Conservation (phyloP, 2,113 vertebrate genomes). For the Gorsachius goisagi region DNA sequence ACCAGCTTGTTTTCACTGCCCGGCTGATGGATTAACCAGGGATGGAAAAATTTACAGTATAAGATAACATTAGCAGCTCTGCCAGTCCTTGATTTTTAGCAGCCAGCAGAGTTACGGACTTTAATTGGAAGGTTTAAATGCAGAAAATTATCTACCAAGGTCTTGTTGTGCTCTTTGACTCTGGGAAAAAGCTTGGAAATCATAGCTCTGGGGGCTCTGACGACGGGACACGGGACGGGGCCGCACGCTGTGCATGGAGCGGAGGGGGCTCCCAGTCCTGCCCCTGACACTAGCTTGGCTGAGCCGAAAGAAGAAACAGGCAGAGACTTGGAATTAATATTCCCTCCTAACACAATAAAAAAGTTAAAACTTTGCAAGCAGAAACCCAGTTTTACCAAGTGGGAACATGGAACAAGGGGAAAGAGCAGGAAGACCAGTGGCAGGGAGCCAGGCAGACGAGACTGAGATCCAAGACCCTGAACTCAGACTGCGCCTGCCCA, state of each 20-base stretch:
- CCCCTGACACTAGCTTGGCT: neutral
- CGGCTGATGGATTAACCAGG: neutral
- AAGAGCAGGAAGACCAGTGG: neutral
- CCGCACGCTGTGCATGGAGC: accelerated
- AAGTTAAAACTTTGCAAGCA: neutral
- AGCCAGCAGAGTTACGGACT: neutral
- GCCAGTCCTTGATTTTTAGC: neutral
- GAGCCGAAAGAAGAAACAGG: neutral
- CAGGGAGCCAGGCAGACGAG: neutral
- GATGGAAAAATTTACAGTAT: neutral
- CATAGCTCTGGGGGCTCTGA: neutral
- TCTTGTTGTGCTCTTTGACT: neutral
- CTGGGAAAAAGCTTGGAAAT: neutral
- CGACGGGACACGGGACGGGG: accelerated
- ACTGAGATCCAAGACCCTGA: neutral
- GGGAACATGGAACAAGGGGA: neutral
- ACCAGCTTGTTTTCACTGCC: neutral
- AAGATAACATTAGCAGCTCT: neutral
- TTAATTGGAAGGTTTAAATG: neutral
- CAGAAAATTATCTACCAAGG: neutral
- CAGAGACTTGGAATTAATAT: neutral
- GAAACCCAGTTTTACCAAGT: neutral
- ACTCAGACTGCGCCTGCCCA: neutral
- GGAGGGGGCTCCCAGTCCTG: neutral
- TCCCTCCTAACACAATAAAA: neutral